phyloP scores from a whole-genome alignment of 2,113 vertebrate genomes.

The Ptilonorhynchus violaceus region DNA sequence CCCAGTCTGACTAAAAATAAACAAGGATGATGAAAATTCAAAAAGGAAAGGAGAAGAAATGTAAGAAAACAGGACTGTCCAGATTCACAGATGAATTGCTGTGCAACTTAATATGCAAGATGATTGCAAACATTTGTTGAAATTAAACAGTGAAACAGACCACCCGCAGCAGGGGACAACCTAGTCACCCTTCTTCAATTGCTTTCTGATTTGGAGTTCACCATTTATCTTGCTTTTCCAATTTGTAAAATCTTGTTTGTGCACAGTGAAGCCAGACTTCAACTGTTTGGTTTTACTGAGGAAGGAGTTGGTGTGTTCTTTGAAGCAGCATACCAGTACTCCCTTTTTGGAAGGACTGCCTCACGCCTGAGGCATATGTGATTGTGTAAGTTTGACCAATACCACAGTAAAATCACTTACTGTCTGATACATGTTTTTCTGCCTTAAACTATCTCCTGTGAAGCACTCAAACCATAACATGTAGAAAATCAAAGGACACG shows the following conservation, averaged over 20 bases:
- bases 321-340: background rate
- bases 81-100: background rate
- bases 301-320: background rate
- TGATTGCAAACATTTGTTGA: background rate
- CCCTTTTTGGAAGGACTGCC: background rate
- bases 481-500: background rate
- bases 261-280: background rate
- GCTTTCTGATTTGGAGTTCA: background rate
- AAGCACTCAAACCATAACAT: background rate
- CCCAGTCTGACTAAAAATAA: background rate
- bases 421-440: background rate
- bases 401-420: background rate
- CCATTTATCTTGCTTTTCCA: background rate
- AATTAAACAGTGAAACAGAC: background rate
- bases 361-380: background rate
- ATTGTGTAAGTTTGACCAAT: background rate
- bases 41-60: background rate
- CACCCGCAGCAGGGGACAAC: background rate
- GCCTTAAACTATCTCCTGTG: background rate
- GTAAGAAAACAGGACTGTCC: background rate
- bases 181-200: background rate
- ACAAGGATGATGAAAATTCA: fast-evolving
- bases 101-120: background rate
- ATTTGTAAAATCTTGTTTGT: background rate
- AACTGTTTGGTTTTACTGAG: background rate